These are phyloP conservation scores for Drosophila cognata DNA, from an alignment of 2,888 invertebrate genomes.

Conservation along the genomic window DNA sequence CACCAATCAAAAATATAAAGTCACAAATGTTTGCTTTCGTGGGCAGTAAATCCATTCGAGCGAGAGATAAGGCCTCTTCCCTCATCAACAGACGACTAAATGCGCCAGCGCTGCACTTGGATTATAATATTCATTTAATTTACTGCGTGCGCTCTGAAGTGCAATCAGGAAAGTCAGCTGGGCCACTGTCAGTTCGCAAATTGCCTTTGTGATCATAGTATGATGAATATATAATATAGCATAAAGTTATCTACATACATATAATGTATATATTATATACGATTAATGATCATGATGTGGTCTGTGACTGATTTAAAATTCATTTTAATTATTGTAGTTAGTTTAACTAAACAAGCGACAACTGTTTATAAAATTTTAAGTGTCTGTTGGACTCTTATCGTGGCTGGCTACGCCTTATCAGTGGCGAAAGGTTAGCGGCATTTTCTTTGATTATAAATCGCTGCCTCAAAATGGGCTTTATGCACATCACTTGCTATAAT, in stretches of 20 bases:
- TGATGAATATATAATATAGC: not conserved
- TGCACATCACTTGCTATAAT: conserved; percentile 43
- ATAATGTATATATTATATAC: not conserved
- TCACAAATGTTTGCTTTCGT: conserved; percentile 72
- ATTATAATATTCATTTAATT: conserved; percentile 27
- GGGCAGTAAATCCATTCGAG: conserved; percentile 77
- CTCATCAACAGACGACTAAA: conserved; percentile 3
- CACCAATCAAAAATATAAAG: conserved; percentile 75
- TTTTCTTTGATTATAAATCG: conserved; percentile 53
- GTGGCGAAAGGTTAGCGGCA: conserved; percentile 49
- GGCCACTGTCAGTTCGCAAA: conserved; percentile 15
- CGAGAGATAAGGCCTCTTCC: not conserved
- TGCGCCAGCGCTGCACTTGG: conserved; percentile 18
- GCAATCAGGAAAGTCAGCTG: conserved; percentile 29
- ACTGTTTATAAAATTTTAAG: conserved; percentile 16
- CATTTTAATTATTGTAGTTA: not conserved
- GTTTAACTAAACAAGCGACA: not conserved
- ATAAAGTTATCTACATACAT: conserved; percentile 8
- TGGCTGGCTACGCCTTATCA: conserved; percentile 37
- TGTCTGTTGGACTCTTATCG: conserved; percentile 38
- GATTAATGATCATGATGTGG: not conserved
- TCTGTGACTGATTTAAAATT: not conserved
- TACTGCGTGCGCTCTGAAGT: conserved; percentile 12
- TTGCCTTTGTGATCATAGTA: conserved; percentile 36
- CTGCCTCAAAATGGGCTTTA: conserved; percentile 33